Conservation (phyloP, 2,888 invertebrate genomes). For the Atrina japonica region DNA sequence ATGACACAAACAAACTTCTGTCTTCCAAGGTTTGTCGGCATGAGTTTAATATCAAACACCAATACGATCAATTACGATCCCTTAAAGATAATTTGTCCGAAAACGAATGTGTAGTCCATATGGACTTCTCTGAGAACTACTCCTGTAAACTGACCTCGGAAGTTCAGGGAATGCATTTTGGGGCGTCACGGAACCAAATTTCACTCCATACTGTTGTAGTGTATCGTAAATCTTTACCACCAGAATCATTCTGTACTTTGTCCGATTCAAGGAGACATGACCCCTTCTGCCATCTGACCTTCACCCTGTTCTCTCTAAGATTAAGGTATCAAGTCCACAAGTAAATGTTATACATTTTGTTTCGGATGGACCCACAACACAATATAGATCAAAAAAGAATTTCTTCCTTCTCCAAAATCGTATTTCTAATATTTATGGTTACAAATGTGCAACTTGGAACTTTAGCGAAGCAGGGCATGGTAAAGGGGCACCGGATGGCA, state of each 20-base stretch:
- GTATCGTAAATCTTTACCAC: too few relatives aligned
- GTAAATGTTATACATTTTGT: slow-evolving; percentile 25
- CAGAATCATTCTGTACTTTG: too few relatives aligned
- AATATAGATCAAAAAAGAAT: slow-evolving; percentile 27
- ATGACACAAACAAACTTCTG: not conserved
- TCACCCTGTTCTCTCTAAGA: not conserved
- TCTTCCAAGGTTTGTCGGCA: slow-evolving; percentile 4
- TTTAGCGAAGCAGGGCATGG: slow-evolving; percentile 34
- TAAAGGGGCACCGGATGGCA: slow-evolving; percentile 29
- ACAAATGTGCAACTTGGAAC: slow-evolving; percentile 24
- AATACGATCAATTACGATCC: slow-evolving; percentile 15
- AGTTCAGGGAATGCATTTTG: slow-evolving; percentile 43
- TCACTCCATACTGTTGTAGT: too few relatives aligned
- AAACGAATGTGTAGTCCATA: slow-evolving; percentile 40
- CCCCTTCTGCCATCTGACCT: too few relatives aligned
- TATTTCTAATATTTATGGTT: slow-evolving; percentile 8
- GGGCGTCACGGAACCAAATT: too few relatives aligned
- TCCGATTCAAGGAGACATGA: too few relatives aligned
- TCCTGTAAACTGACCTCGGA: slow-evolving; percentile 26
- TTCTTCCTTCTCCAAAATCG: not conserved
- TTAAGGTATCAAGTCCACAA: not conserved
- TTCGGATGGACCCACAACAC: slow-evolving; percentile 16
- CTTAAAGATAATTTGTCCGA: slow-evolving; percentile 27
- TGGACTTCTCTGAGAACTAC: slow-evolving; percentile 48
- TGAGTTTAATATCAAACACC: slow-evolving; percentile 20